Evolutionary conservation across 2,888 invertebrate genomes (phyloP), one percentile per base, ranked within the genome.

Genomic region (Mythimna pallens): DNA sequence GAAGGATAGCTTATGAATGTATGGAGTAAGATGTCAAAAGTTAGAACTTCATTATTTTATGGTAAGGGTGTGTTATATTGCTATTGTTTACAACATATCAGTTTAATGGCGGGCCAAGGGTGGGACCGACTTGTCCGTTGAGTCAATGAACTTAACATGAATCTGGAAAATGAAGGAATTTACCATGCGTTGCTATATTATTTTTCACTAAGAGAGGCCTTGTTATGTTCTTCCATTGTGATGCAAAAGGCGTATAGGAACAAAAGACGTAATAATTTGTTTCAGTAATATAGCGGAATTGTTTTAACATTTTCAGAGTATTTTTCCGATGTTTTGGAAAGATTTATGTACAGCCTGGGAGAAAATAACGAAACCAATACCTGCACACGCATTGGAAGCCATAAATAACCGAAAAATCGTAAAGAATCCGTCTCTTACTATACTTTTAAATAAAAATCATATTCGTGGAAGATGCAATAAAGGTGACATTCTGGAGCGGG

Each of bases 371-470:
- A 64, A 70, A 70, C 65, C 67, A 1, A 76, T 70, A 70, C 58
- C 59, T 65, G 57, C 10, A 74, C 40, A 68, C 62, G 43, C 43
- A 74, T 70, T 43, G 70, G 67, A 59, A 70, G 58, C 77, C 0
- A 76, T 81, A 84, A 84, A 82, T 78, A 82, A 73, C 25, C 8
- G 12, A 58, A 65, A 68, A 58, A 76, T 59, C 67, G 14, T 58
- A 58, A 76, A 65, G 70, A 65, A 25, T 25, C 52, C 17, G 8
- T 36, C 34, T 66, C 36, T 43, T 76, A 30, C 30, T 65, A 25
- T 69, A 64, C 30, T 78, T n/a, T 73, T 64, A 67, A 83, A 71
- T 63, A 70, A 80, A 69, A 80, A 66, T 72, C 73, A 71, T 72
- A 68, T 81, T 77, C 54, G 34, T 50, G 62, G 58, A 61, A 40